phyloP scores from a whole-genome alignment of 1,140 invertebrate species.

The Camponotus floridanus region DNA sequence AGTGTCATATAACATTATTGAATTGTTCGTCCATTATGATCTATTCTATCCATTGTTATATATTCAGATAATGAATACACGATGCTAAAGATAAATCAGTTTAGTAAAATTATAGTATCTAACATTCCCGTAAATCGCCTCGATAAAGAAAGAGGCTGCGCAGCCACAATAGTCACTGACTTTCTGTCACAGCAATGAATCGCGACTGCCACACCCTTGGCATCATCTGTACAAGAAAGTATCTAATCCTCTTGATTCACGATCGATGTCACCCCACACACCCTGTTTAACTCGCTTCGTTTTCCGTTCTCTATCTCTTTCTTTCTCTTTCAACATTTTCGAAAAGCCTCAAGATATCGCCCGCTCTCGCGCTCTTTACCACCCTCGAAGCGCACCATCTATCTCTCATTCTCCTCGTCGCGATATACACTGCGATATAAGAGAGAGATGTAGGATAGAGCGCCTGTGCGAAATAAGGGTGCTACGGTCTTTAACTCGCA shows the following conservation, averaged over 20 bases:
- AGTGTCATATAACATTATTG: too few relatives aligned
- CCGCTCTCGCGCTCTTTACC: conserved; percentile 42
- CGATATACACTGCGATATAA: conserved; percentile 46
- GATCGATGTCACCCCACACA: conserved; percentile 50
- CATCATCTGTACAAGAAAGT: conserved; percentile 58
- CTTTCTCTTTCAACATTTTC: conserved; percentile 10
- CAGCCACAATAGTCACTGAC: conserved; percentile 16
- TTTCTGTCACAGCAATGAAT: conserved; percentile 42
- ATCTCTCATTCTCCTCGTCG: conserved; percentile 15
- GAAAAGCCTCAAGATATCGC: neutral
- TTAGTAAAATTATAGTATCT: conserved; percentile 31
- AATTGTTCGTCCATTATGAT: too few relatives aligned
- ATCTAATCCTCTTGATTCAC: conserved; percentile 54
- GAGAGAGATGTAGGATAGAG: conserved; percentile 19
- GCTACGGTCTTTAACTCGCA: conserved; percentile 84
- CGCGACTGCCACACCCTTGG: conserved; percentile 30
- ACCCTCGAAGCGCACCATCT: conserved; percentile 12
- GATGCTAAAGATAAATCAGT: neutral
- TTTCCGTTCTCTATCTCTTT: neutral
- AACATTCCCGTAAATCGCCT: conserved; percentile 16
- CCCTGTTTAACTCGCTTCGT: conserved; percentile 1
- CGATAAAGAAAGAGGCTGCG: conserved; percentile 41
- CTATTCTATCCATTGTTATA: too few relatives aligned
- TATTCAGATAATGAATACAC: conserved; percentile 6
- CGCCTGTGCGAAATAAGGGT: conserved; percentile 65